These are phyloP conservation scores for Odontocerum albicorne DNA, from an alignment of 2,888 invertebrate genomes.

Conservation along the genomic window DNA sequence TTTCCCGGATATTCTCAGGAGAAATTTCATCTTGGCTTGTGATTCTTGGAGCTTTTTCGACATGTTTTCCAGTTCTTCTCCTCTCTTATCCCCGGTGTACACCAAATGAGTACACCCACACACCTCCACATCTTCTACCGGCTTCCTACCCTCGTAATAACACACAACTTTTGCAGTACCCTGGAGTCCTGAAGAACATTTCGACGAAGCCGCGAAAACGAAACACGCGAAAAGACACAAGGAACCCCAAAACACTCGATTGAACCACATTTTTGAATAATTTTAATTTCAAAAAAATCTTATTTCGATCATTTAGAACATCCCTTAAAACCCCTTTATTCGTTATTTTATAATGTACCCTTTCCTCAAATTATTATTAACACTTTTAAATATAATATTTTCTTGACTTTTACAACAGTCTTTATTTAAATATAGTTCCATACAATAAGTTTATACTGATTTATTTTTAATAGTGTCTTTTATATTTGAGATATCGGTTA, in stretches of 20 bases:
- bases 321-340: too few species aligned
- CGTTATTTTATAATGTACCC: too few species aligned
- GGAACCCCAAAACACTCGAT: constrained; percentile 4
- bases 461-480: too few species aligned
- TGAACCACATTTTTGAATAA: constrained; percentile 15
- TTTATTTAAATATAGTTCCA: too few species aligned
- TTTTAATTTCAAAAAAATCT: too few species aligned
- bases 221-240: constrained; percentile 12
- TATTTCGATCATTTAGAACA: too few species aligned
- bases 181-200: constrained; percentile 29
- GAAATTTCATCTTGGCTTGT: constrained; percentile 56
- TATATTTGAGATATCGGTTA: too few species aligned
- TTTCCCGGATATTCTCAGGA: constrained; percentile 57
- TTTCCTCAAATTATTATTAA: too few species aligned
- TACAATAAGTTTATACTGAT: too few species aligned
- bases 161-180: constrained; percentile 55
- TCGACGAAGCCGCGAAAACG: constrained; percentile 17
- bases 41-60: constrained; percentile 55
- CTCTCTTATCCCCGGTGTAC: constrained; percentile 51
- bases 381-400: too few species aligned
- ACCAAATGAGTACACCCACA: constrained; percentile 54
- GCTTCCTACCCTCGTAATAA: constrained; percentile 48
- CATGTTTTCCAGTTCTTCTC: constrained; percentile 49
- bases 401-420: too few species aligned
- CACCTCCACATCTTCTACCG: constrained; percentile 45